A percentile compares a stretch with the other conserved stretches of the same genome.
Conservation (phyloP, 2,888 invertebrate genomes). For the Ormyrus thymus region DNA sequence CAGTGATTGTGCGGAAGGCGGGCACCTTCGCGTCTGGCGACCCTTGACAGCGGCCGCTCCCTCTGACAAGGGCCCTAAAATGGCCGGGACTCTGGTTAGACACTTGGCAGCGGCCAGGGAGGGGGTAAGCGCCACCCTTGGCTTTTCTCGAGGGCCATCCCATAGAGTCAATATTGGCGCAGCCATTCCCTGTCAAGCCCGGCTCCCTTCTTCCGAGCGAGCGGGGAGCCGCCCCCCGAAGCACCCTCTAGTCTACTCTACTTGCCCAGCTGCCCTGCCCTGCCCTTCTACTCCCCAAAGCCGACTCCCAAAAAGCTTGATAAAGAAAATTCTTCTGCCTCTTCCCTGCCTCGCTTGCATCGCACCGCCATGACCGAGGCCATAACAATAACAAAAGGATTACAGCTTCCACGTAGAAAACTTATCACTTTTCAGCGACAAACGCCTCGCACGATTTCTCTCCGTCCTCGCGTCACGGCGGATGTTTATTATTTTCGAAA, state of each 20-base stretch:
- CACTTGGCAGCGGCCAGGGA: background rate
- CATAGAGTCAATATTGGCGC: constrained; percentile 73
- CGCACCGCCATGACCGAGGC: too few species aligned
- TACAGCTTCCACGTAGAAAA: too few species aligned
- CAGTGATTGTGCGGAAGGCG: constrained; percentile 44
- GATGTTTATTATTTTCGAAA: constrained; percentile 25
- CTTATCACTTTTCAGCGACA: background rate
- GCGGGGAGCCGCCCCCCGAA: too few species aligned
- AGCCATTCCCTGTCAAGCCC: background rate
- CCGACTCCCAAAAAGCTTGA: too few species aligned
- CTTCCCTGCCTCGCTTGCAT: too few species aligned
- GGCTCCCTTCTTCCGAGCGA: too few species aligned
- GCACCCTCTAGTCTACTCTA: too few species aligned
- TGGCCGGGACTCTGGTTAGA: too few species aligned
- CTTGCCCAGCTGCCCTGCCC: too few species aligned
- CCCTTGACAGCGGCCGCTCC: constrained; percentile 15
- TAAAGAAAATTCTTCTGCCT: too few species aligned
- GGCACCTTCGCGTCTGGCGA: constrained; percentile 17
- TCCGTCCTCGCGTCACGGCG: constrained; percentile 29
- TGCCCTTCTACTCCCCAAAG: too few species aligned
- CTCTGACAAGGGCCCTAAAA: constrained; percentile 50
- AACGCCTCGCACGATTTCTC: background rate
- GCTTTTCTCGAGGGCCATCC: constrained; percentile 63
- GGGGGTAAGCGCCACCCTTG: constrained; percentile 64
- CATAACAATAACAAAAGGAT: too few species aligned